Evolutionary conservation across 2,113 vertebrate genomes (phyloP).

Genomic region (Serinus canaria): DNA sequence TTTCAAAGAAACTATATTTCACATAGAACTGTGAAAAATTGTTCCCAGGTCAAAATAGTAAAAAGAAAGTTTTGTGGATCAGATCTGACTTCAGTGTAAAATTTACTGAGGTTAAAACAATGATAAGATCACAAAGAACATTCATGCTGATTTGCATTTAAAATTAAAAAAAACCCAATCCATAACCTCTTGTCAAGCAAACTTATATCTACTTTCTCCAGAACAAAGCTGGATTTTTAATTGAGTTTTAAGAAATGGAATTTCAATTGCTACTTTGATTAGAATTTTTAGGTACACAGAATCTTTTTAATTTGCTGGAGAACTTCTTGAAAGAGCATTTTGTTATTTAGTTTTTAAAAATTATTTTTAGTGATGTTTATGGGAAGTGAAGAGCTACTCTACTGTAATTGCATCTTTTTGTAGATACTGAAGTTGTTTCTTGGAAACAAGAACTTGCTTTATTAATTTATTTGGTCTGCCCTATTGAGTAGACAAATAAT

Average conservation of each 20-base stretch:
- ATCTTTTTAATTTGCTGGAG: slow-evolving; percentile 22
- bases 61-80: not conserved
- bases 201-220: not conserved
- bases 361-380: slow-evolving; percentile 21
- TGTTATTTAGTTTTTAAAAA: not conserved
- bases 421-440: slow-evolving; percentile 51
- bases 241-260: not conserved
- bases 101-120: not conserved
- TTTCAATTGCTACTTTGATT: slow-evolving; percentile 23
- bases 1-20: not conserved
- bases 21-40: not conserved
- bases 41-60: not conserved
- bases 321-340: slow-evolving; percentile 22
- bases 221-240: not conserved
- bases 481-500: slow-evolving; percentile 65
- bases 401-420: slow-evolving; percentile 28
- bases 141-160: not conserved
- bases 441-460: slow-evolving; percentile 55
- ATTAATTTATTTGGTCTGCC: slow-evolving; percentile 66
- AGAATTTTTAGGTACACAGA: not conserved
- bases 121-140: not conserved
- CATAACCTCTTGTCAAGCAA: not conserved
- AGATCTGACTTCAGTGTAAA: not conserved
- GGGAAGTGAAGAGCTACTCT: slow-evolving; percentile 29
- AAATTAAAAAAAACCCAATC: not conserved